phyloP scores from a whole-genome alignment of 1,140 invertebrate genomes.

The Trinorchestia longiramus region DNA sequence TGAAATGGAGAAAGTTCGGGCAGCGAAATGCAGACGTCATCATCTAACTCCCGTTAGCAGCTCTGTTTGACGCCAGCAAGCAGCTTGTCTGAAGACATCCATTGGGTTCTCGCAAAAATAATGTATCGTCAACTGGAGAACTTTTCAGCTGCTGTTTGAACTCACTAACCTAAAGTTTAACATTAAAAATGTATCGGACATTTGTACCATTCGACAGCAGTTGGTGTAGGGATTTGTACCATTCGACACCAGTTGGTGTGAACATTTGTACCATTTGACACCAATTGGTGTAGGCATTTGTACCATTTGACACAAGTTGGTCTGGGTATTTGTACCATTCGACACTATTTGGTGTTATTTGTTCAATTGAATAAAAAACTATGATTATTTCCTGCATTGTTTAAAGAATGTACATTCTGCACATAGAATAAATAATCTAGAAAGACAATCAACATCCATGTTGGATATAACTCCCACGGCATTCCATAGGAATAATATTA shows the following conservation, averaged over 20 bases:
- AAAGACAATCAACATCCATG: too few relatives aligned
- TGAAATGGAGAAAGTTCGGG: not conserved
- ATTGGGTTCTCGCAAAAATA: not conserved
- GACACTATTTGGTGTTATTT: too few relatives aligned
- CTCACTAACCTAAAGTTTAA: not conserved
- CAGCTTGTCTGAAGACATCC: not conserved
- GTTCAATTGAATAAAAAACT: too few relatives aligned
- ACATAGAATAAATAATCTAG: too few relatives aligned
- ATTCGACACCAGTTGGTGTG: not conserved
- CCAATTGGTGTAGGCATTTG: not conserved
- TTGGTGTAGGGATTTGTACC: not conserved
- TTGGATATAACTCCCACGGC: too few relatives aligned
- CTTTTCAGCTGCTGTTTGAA: not conserved
- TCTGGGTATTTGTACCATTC: not conserved
- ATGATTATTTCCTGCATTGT: too few relatives aligned
- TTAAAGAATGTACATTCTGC: too few relatives aligned
- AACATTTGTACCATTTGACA: not conserved
- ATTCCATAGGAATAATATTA: too few relatives aligned
- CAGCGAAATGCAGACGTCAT: not conserved
- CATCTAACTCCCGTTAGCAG: not conserved
- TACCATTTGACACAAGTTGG: not conserved
- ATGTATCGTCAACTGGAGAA: not conserved
- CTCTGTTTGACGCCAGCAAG: not conserved
- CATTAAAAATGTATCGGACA: not conserved
- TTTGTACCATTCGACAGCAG: not conserved